Percentiles rank a stretch among this genome's conserved stretches.
Conservation (phyloP, 2,888 invertebrate genomes). For the Adineta ricciae region DNA sequence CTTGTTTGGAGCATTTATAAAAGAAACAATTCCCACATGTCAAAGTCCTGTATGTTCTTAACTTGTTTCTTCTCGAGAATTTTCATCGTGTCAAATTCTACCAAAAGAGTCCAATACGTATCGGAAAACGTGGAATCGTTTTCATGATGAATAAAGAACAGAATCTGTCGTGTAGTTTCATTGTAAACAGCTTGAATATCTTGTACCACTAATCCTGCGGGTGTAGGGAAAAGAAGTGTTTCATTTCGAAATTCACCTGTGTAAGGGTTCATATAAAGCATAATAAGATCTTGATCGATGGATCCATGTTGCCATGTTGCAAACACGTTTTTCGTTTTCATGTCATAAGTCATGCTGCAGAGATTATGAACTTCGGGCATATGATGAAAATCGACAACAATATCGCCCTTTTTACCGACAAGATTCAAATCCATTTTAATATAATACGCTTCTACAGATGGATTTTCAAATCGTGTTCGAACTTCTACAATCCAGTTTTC, state of each 20-base stretch:
- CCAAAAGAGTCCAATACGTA: too few species aligned
- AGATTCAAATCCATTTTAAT: slow-evolving; percentile 7
- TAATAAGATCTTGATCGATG: neutral
- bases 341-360: neutral
- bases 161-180: too few species aligned
- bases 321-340: neutral
- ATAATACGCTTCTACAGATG: neutral
- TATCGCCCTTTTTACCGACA: neutral
- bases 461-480: slow-evolving; percentile 7
- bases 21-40: too few species aligned
- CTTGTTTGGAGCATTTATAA: too few species aligned
- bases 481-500: neutral
- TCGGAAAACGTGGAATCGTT: too few species aligned
- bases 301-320: neutral
- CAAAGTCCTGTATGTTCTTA: too few species aligned
- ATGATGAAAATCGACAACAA: neutral
- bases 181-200: too few species aligned
- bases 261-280: neutral
- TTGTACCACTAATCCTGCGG: too few species aligned
- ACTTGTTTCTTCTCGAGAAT: too few species aligned
- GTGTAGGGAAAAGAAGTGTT: too few species aligned
- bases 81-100: too few species aligned
- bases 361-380: neutral
- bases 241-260: neutral
- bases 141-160: too few species aligned